Percentiles rank a stretch among this genome's conserved stretches.
Conservation (phyloP, 2,888 invertebrate species). For the Rhagium mordax region DNA sequence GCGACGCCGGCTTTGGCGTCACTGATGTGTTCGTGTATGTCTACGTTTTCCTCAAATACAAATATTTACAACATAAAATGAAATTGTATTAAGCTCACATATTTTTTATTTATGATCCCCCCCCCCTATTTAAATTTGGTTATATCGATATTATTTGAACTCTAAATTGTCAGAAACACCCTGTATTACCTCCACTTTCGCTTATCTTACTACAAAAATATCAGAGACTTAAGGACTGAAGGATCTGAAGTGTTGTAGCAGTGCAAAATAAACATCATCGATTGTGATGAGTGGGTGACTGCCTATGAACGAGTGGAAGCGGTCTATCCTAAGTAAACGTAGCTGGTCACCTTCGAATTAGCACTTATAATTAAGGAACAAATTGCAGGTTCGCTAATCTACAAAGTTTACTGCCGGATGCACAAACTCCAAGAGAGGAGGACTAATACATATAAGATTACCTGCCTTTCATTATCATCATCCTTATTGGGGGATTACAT, state of each 20-base stretch:
- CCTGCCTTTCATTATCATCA: constrained; percentile 34
- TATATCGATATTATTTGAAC: too few species aligned
- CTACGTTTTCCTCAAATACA: too few species aligned
- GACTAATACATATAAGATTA: constrained; percentile 44
- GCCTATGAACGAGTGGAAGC: background rate
- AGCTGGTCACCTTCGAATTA: constrained; percentile 63
- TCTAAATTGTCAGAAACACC: too few species aligned
- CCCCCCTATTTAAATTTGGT: too few species aligned
- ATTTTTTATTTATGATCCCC: too few species aligned
- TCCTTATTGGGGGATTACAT: constrained; percentile 24
- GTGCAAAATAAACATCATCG: constrained; percentile 29
- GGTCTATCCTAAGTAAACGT: constrained; percentile 63
- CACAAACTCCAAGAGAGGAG: constrained; percentile 33
- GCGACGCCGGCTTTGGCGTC: background rate
- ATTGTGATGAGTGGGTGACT: background rate
- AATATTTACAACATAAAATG: too few species aligned
- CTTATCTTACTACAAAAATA: too few species aligned
- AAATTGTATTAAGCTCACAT: too few species aligned
- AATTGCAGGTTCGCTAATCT: constrained; percentile 59
- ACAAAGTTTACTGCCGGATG: constrained; percentile 41
- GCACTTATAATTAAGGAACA: constrained; percentile 64
- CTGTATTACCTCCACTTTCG: too few species aligned
- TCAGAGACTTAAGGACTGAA: background rate
- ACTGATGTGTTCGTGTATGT: too few species aligned
- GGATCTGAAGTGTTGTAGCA: background rate